Percentiles rank a stretch among this genome's conserved stretches.
These are phyloP conservation scores for Capromys pilorides DNA, from an alignment of 2,797 vertebrate species.

Conservation along the genomic window DNA sequence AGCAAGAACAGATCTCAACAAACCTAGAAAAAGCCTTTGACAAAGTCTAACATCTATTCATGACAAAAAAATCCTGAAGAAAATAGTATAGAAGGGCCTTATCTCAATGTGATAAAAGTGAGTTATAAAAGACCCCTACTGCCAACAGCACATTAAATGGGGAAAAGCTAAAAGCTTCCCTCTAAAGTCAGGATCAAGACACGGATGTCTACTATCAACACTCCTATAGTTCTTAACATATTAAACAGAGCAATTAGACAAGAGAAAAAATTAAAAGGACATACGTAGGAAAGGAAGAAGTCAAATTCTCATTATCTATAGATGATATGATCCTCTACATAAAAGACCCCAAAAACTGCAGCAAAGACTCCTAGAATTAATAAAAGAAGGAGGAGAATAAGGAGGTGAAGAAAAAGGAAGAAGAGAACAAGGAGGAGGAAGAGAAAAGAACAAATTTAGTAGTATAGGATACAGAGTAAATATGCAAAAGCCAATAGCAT, in stretches of 20 bases:
- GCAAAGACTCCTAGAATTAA: background rate
- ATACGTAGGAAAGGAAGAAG: background rate
- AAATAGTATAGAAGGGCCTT: background rate
- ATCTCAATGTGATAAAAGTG: background rate
- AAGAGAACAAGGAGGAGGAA: too few relatives aligned
- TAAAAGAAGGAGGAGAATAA: background rate
- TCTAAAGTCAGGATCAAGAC: background rate
- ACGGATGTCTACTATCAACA: background rate
- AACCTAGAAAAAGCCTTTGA: background rate
- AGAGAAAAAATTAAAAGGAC: background rate
- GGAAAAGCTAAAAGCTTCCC: background rate
- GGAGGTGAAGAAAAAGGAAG: too few relatives aligned
- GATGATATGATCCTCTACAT: background rate
- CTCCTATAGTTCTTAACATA: background rate
- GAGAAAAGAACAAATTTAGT: background rate
- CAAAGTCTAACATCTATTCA: background rate
- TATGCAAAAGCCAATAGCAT: background rate
- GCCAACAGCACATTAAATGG: background rate
- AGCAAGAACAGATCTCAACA: background rate
- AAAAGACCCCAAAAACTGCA: background rate
- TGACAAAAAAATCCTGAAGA: background rate
- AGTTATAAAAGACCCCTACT: background rate
- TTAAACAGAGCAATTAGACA: background rate
- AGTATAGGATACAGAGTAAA: background rate
- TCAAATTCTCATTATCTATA: background rate